A percentile compares a stretch with the other conserved stretches of the same genome.
Conservation (phyloP, 1,140 invertebrate species). For the Musca domestica region DNA sequence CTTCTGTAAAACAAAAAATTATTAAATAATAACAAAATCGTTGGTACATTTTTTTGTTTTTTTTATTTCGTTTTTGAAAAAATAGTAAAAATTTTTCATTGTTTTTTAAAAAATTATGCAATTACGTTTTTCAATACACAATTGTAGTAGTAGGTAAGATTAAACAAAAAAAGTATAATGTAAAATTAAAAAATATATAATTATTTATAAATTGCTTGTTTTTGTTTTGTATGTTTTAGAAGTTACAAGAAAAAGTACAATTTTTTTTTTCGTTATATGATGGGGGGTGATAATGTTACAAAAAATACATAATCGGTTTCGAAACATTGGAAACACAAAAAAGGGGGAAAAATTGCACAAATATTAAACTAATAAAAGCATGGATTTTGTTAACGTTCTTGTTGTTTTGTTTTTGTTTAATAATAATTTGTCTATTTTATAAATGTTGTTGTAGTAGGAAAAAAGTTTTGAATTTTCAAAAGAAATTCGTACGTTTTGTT, state of each 20-base stretch:
- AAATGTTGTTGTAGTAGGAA: background rate
- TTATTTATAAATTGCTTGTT: slow-evolving; percentile 26
- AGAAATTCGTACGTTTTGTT: slow-evolving; percentile 17
- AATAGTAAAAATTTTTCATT: slow-evolving; percentile 16
- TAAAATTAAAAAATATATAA: slow-evolving; percentile 19
- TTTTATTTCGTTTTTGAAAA: slow-evolving; percentile 18
- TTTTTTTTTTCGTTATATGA: slow-evolving; percentile 4
- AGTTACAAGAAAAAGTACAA: slow-evolving; percentile 15
- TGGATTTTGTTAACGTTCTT: slow-evolving; percentile 13
- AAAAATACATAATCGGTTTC: too few species aligned
- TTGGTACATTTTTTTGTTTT: slow-evolving; percentile 2
- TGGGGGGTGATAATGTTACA: too few species aligned
- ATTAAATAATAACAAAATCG: too few species aligned
- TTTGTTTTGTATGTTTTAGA: slow-evolving; percentile 21
- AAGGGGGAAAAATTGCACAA: slow-evolving; percentile 24
- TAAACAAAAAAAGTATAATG: slow-evolving; percentile 9
- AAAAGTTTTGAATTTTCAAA: slow-evolving; percentile 18
- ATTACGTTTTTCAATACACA: slow-evolving; percentile 10
- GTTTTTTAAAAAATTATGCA: slow-evolving; percentile 15
- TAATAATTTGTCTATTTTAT: slow-evolving; percentile 19
- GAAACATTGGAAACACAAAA: background rate
- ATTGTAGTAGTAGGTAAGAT: slow-evolving; percentile 6
- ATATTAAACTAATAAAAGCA: slow-evolving; percentile 24
- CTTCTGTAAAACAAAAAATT: too few species aligned
- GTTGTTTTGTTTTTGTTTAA: slow-evolving; percentile 4